Evolutionary conservation across 2,888 invertebrate species (phyloP).

Genomic region (Meganola albula): DNA sequence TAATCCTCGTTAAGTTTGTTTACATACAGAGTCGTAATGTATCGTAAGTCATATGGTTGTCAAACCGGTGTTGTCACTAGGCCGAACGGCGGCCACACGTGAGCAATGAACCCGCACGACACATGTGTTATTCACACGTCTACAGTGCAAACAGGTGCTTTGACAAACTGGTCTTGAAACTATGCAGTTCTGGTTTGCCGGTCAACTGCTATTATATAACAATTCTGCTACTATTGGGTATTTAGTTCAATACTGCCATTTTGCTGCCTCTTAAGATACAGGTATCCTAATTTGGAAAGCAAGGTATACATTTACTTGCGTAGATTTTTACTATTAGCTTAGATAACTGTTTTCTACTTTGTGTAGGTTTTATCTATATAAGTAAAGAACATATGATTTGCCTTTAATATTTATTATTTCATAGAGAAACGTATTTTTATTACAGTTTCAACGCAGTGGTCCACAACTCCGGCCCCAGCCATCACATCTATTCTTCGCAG

Average conservation of each 20-base stretch:
- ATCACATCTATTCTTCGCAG: constrained; percentile 63
- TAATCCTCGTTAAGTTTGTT: constrained; percentile 42
- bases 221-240: too few relatives aligned
- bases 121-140: constrained; percentile 37
- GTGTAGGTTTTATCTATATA: too few relatives aligned
- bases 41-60: constrained; percentile 54
- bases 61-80: constrained; percentile 51
- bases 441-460: constrained; percentile 72
- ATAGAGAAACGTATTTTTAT: constrained; percentile 33
- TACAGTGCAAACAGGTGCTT: constrained; percentile 36
- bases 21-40: constrained; percentile 35
- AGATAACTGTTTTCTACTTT: too few relatives aligned
- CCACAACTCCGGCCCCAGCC: constrained; percentile 69
- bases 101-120: constrained; percentile 61
- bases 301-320: too few relatives aligned
- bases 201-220: constrained; percentile 16
- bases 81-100: constrained; percentile 43
- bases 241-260: too few relatives aligned
- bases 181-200: constrained; percentile 20
- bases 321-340: too few relatives aligned
- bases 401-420: too few relatives aligned
- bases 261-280: too few relatives aligned
- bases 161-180: constrained; percentile 29
- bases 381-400: too few relatives aligned
- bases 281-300: too few relatives aligned